Conservation (phyloP, 2,888 invertebrate genomes). For the Drosophila falleni region DNA sequence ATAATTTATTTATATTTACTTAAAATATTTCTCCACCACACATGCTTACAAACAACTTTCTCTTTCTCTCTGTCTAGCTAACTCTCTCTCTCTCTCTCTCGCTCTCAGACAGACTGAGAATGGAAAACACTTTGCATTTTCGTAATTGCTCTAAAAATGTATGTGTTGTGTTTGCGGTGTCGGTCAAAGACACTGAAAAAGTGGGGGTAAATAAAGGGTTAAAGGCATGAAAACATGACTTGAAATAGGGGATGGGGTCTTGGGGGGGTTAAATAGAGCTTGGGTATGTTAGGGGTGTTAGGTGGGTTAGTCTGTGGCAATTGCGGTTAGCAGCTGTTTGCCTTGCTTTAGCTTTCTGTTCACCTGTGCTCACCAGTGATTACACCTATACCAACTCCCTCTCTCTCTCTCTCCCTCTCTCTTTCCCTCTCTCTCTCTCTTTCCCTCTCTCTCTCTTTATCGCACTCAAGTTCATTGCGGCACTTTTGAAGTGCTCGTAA, state of each 20-base stretch:
- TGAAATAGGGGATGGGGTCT: not conserved
- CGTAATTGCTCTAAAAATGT: constrained; percentile 55
- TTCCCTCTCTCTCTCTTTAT: not conserved
- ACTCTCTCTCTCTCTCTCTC: not conserved
- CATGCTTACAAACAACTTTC: not conserved
- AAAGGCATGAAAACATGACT: not conserved
- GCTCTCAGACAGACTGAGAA: not conserved
- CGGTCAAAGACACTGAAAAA: constrained; percentile 43
- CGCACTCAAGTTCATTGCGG: not conserved
- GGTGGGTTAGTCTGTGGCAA: constrained; percentile 44
- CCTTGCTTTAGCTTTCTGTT: constrained; percentile 28
- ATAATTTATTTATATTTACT: constrained; percentile 1
- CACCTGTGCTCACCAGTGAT: constrained; percentile 14
- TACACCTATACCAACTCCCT: not conserved
- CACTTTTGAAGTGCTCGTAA: constrained; percentile 18
- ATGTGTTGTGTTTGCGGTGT: constrained; percentile 52
- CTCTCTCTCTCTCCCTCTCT: not conserved
- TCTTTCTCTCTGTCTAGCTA: not conserved
- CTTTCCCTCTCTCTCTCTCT: not conserved
- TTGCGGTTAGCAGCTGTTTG: constrained; percentile 48
- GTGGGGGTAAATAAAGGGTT: not conserved
- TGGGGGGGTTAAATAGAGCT: not conserved
- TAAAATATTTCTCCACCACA: not conserved
- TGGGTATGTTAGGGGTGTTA: constrained; percentile 9
- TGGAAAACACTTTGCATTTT: constrained; percentile 48